Conservation (phyloP, 1,140 invertebrate genomes). For the Anthonomus grandis region DNA sequence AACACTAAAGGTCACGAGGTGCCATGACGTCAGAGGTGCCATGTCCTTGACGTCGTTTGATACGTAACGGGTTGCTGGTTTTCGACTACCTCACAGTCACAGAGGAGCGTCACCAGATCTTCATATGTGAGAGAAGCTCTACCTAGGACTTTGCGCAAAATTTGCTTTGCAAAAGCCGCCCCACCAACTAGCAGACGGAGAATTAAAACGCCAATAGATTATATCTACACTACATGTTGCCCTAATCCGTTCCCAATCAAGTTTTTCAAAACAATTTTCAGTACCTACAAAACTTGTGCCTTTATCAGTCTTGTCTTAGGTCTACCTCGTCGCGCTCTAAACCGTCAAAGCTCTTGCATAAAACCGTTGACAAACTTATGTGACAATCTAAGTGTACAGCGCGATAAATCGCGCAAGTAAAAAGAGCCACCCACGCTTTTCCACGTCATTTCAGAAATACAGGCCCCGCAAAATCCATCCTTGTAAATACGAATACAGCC, state of each 20-base stretch:
- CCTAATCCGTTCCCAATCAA: slow-evolving; percentile 29
- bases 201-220: slow-evolving; percentile 47
- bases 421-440: slow-evolving; percentile 28
- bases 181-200: slow-evolving; percentile 44
- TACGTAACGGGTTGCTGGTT: slow-evolving; percentile 44
- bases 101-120: slow-evolving; percentile 40
- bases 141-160: slow-evolving; percentile 33
- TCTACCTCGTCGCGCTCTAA: too few species aligned
- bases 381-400: slow-evolving; percentile 48
- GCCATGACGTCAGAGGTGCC: slow-evolving; percentile 14
- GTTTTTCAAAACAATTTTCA: slow-evolving; percentile 33
- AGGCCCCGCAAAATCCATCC: slow-evolving; percentile 40
- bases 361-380: too few species aligned
- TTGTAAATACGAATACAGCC: slow-evolving; percentile 20
- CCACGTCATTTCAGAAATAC: slow-evolving; percentile 29
- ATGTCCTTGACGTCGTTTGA: slow-evolving; percentile 32
- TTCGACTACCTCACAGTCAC: slow-evolving; percentile 40
- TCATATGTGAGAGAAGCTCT: slow-evolving; percentile 34
- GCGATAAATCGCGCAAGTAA: slow-evolving; percentile 37
- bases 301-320: slow-evolving; percentile 49
- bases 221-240: slow-evolving; percentile 20
- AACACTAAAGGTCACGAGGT: slow-evolving; percentile 13
- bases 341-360: too few species aligned
- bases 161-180: slow-evolving; percentile 44
- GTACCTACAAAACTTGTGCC: slow-evolving; percentile 34